Evolutionary conservation across 2,113 vertebrate genomes (phyloP), one percentile per base, ranked within the genome.

Genomic region (Phyllopteryx taeniolatus): DNA sequence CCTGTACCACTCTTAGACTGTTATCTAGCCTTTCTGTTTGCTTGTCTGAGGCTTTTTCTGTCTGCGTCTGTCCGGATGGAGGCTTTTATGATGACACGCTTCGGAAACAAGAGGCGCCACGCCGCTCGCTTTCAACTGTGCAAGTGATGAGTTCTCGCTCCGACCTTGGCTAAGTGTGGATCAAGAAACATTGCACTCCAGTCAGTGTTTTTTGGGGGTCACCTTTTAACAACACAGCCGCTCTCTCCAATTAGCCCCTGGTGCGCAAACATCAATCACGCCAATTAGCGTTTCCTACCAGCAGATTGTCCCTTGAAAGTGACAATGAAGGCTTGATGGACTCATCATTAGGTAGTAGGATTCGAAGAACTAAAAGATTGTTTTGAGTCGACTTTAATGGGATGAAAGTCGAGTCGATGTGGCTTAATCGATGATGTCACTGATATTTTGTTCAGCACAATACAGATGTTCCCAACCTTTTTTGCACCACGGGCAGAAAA

Each of bases 1-100:
- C 82, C 81, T 86, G 83, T 86, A 75, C 66, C 75, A 78, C 73
- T 78, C 68, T 72, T 77, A 67, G 71, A 72, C 72, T 66, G 72
- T 72, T 81, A 77, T 83, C 76, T 73, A 54, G 14, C 62, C 74
- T 70, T 79, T 67, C 63, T 61, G 63, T 76, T 77, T 81, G 73
- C 35, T n/a, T 67, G 15, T 54, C 39, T 43, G 39, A 60, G 60
- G 70, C 63, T 42, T 43, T 71, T 59, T 19, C 15, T n/a, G 11
- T 73, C 67, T 74, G 11, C 20, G 9, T 73, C 67, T 76, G 9
- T 73, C 67, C 74, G 42, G 63, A 70, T 71, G 69, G 22, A 47
- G 27, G 13, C n/a, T 70, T 80, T 72, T 77, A 68, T 71, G 78
- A 54, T 57, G 51, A 51, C 35, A 61, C 69, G 74, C 57, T 70